Base-by-base conservation (phyloP, 1,140 invertebrate species). In the Hydropsyche tenuis region DNA sequence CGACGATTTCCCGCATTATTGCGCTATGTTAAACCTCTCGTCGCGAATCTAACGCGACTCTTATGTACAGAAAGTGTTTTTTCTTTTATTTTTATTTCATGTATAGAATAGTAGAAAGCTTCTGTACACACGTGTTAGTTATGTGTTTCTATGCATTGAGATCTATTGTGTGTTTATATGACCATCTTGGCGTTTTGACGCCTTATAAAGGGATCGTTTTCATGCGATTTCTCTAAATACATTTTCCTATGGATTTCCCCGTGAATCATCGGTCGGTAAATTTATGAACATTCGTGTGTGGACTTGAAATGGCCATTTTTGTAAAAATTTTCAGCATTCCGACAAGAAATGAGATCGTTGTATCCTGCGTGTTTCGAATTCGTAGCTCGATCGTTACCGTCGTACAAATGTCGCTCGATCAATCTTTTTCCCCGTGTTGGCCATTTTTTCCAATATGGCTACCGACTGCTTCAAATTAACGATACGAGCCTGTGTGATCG, bases 401-500 rank as follows among this genome's bases (percentile, higher is more conserved):
- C n/a, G n/a, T n/a, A 37, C 9, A 20, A 53, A 53, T 53, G 14
- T 53, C 48, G 16, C 18, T 53, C 48, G 48, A 18, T 53, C 48
- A 16, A 53, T 53, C 14, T 20, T 18, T 53, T 6, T 6, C 16
- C 20, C 16, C 1, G 18, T 18, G 3, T 48, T 14, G 16, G 4
- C 45, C 4, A 48, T 48, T 48, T 48, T 16, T 12, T 48, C 3
- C 16, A 48, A 48, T 48, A 25, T 25, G 56, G 20, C 56, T 23
- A 23, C 22, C 56, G 56, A 48, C 11, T 20, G 20, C 25, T 60
- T 60, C 22, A 25, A 60, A 60, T 25, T 68, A 68, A 68, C 42
- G 65, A 70, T 56, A 70, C 68, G 23, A 60, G 56, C 23, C 48
- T 4, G 48, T 16, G 73, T 75, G 74, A 75, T 72, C 69, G 74